Percentiles rank a stretch among this genome's conserved stretches.
Conservation (phyloP, 1,140 invertebrate species). For the Heliconius congener region DNA sequence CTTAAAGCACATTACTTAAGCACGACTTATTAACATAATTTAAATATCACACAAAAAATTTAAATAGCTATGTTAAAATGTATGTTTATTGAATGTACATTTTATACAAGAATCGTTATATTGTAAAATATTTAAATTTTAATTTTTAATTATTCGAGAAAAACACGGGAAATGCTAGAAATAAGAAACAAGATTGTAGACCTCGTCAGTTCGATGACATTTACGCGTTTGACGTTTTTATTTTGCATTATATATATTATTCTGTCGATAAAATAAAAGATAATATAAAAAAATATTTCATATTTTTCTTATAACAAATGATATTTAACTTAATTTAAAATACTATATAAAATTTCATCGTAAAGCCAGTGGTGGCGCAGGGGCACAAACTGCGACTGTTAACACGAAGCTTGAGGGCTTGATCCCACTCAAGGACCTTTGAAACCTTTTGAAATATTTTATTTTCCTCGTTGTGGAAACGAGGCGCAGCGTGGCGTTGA, state of each 20-base stretch:
- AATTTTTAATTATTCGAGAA: constrained; percentile 5
- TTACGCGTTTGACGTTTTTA: constrained; percentile 7
- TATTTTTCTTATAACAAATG: no score
- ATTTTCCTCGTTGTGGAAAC: no score
- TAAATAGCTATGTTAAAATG: neutral
- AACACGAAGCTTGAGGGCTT: no score
- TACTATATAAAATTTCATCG: no score
- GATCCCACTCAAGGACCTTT: no score
- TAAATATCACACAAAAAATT: neutral
- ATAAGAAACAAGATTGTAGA: neutral
- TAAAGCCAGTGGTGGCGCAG: no score
- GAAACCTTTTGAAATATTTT: no score
- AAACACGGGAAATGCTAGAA: neutral
- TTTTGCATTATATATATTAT: neutral
- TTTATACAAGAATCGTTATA: neutral
- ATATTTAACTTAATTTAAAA: no score
- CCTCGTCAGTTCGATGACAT: constrained; percentile 7
- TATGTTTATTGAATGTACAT: neutral
- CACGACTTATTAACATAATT: constrained; percentile 10
- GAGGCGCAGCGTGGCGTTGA: no score
- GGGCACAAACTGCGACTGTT: no score
- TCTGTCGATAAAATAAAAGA: neutral
- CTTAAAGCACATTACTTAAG: constrained; percentile 8
- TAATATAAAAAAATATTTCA: no score
- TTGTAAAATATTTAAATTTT: neutral